phyloP scores from a whole-genome alignment of 2,888 invertebrate species.

The Drosophila recens region DNA sequence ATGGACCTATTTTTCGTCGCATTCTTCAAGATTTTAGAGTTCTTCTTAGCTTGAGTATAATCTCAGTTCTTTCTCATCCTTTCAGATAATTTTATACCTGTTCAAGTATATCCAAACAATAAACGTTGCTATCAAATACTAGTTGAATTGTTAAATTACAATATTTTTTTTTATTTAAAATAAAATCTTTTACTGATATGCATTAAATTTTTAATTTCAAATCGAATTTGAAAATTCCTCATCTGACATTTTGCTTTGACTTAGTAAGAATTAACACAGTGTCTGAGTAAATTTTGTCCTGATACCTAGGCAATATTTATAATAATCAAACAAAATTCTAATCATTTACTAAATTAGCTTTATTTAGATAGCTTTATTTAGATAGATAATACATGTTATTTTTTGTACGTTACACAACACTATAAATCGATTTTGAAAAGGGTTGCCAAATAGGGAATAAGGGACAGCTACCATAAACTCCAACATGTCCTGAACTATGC shows the following conservation, averaged over 20 bases:
- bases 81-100: not conserved
- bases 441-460: not conserved
- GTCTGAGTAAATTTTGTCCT: too few relatives aligned
- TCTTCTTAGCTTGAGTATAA: not conserved
- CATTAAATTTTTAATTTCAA: not conserved
- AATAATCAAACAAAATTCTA: not conserved
- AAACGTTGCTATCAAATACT: too few relatives aligned
- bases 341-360: not conserved
- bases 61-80: not conserved
- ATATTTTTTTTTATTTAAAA: not conserved
- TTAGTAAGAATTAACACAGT: too few relatives aligned
- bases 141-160: too few relatives aligned
- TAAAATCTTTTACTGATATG: too few relatives aligned
- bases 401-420: slow-evolving; percentile 3
- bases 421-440: slow-evolving; percentile 41
- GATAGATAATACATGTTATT: not conserved
- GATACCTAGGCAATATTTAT: too few relatives aligned
- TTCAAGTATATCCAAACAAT: too few relatives aligned
- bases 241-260: not conserved
- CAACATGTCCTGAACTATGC: slow-evolving; percentile 34
- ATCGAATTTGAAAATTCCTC: not conserved
- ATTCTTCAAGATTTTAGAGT: too few relatives aligned
- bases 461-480: not conserved
- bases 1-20: too few relatives aligned
- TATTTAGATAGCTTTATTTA: too few relatives aligned